Percentiles rank a stretch among this genome's conserved stretches.
These are phyloP conservation scores for Malacoraja senta DNA, from an alignment of 2,797 vertebrate species.

Conservation along the genomic window DNA sequence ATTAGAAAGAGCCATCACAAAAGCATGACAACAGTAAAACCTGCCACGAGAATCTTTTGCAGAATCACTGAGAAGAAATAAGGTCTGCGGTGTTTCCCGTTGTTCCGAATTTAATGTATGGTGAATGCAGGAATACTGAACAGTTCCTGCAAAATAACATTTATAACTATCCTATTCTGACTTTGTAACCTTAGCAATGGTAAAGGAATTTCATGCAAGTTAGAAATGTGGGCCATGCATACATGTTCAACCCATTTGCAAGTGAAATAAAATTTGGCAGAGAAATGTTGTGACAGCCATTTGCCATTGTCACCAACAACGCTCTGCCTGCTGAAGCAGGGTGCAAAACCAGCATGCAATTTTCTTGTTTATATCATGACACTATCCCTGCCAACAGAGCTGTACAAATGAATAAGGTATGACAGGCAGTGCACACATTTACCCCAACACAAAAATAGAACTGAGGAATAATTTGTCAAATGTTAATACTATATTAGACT, in stretches of 20 bases:
- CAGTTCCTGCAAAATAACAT: background rate
- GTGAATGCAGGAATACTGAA: background rate
- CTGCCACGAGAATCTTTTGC: background rate
- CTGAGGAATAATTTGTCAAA: background rate
- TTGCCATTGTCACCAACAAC: background rate
- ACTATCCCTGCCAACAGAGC: background rate
- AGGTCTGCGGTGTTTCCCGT: background rate
- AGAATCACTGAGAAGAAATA: background rate
- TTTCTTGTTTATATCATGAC: background rate
- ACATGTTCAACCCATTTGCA: background rate
- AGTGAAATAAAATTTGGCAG: background rate
- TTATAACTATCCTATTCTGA: background rate
- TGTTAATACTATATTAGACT: constrained; percentile 12
- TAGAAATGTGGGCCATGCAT: background rate
- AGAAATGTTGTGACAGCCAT: background rate
- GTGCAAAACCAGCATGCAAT: background rate
- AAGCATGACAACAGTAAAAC: constrained; percentile 14
- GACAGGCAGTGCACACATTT: background rate
- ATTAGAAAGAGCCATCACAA: background rate
- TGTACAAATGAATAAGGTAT: constrained; percentile 16
- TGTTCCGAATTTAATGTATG: background rate
- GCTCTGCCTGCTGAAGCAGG: background rate
- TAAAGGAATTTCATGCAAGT: background rate
- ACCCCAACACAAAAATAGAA: background rate
- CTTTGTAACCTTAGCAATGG: background rate